Evolutionary conservation across 2,888 invertebrate species (phyloP), one percentile per base, ranked within the genome.

Genomic region (Cabera pusaria): DNA sequence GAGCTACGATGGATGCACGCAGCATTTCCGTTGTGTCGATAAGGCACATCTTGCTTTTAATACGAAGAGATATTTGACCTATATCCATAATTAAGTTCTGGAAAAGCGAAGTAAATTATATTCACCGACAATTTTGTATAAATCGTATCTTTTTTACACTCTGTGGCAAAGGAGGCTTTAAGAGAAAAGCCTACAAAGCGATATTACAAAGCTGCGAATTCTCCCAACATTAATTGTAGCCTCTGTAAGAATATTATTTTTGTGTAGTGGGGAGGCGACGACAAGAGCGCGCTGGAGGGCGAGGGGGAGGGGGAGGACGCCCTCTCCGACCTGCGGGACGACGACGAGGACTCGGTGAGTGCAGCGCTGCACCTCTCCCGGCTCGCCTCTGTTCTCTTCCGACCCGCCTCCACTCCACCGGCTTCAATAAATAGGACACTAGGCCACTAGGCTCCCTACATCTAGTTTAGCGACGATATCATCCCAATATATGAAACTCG

Each of bases 311-410:
- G 64, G 27, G 66, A 67, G 45, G 89, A 89, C 60, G 59, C 82
- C 52, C 81, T 89, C 56, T 87, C 89, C 65, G 89, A 90, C 64
- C 82, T 89, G 52, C 83, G 88, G 72, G 90, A 90, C 49, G 87
- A 92, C 56, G 88, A 88, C 48, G 92, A 93, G 72, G 93, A 94
- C 70, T 93, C 94, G 24, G 94, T 95, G 71, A 95, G 95, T 75
- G 72, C 76, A 72, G 70, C 70, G 62, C 53, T 60, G 55, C 53
- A 49, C 48, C 52, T 28, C 31, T 26, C n/a, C n/a, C n/a, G n/a
- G n/a, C n/a, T n/a, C 40, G 24, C 43, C 25, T 22, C 32, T 39
- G 16, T 39, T 11, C 43, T 43, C 35, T 37, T 44, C 44, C 37
- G 44, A 39, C 42, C 53, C 49, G 44, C 47, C 48, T 37, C 43